Percentiles rank a stretch among this genome's conserved stretches.
These are phyloP conservation scores for Tanaodytes sp. DNA, from an alignment of 2,888 invertebrate genomes.

Conservation along the genomic window DNA sequence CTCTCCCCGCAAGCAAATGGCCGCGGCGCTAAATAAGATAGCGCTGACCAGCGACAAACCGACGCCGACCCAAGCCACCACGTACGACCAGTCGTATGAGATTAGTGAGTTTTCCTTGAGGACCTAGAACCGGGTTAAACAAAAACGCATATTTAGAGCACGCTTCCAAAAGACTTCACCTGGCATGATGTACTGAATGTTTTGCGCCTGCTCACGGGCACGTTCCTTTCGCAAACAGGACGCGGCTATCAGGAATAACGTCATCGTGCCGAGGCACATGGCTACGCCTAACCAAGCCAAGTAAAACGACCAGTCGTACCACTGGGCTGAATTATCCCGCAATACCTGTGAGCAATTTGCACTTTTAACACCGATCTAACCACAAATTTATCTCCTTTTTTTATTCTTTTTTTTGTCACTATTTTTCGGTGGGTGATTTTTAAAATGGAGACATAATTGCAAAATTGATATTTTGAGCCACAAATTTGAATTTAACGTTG, in stretches of 20 bases:
- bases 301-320: constrained; percentile 91
- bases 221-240: constrained; percentile 85
- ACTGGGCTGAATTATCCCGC: constrained; percentile 81
- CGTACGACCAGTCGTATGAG: constrained; percentile 97
- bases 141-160: constrained; percentile 61
- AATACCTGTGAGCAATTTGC: constrained; percentile 77
- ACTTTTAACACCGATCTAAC: no score
- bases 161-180: constrained; percentile 76
- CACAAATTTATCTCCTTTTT: no score
- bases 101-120: constrained; percentile 88
- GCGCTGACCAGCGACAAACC: constrained; percentile 92
- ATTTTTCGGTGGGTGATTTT: no score
- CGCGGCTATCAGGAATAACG: constrained; percentile 86
- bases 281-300: constrained; percentile 88
- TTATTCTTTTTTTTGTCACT: no score
- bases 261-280: constrained; percentile 82
- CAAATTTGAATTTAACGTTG: no score
- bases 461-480: no score
- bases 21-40: constrained; percentile 93
- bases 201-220: constrained; percentile 81
- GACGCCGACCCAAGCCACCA: constrained; percentile 97
- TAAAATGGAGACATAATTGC: no score
- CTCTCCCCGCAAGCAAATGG: constrained; percentile 94
- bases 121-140: constrained; percentile 76
- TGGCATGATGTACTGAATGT: constrained; percentile 93